Percentiles rank a stretch among this genome's conserved stretches.
Conservation (phyloP, 92 coral and sea anemone species). For the Actinostola sp. region DNA sequence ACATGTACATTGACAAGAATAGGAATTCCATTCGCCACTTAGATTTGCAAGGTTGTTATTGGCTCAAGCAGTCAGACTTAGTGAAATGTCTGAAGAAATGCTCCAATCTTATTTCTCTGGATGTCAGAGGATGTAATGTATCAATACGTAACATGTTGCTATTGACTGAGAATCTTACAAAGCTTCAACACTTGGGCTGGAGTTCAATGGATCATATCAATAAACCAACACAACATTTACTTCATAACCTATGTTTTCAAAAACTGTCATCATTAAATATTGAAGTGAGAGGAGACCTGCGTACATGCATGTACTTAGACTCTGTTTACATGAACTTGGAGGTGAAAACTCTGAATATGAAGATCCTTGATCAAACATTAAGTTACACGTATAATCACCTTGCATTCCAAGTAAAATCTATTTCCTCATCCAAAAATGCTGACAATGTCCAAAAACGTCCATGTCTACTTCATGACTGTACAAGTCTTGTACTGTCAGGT, state of each 20-base stretch:
- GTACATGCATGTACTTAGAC: not conserved
- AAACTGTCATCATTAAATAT: slow-evolving; percentile 11
- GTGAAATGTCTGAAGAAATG: slow-evolving; percentile 50
- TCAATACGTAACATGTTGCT: slow-evolving; percentile 15
- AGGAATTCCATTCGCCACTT: slow-evolving; percentile 11
- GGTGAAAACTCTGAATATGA: too few species aligned
- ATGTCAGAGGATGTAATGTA: slow-evolving; percentile 49
- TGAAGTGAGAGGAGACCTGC: not conserved
- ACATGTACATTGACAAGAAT: slow-evolving; percentile 5
- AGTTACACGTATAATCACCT: too few species aligned
- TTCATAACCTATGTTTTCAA: not conserved
- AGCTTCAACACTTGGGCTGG: slow-evolving; percentile 25
- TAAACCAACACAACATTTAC: not conserved
- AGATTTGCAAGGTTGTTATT: slow-evolving; percentile 61
- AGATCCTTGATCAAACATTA: too few species aligned
- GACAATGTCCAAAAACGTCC: too few species aligned
- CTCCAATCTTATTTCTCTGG: slow-evolving; percentile 39
- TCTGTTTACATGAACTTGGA: not conserved
- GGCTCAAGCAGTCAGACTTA: slow-evolving; percentile 48
- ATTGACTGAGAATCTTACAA: not conserved
- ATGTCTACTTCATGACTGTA: too few species aligned
- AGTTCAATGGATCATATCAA: not conserved
- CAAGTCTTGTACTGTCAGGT: too few species aligned
- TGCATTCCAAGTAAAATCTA: too few species aligned
- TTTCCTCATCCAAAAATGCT: too few species aligned